Evolutionary conservation across 2,888 invertebrate species (phyloP).

Genomic region (Dorcus parallelipipedus): DNA sequence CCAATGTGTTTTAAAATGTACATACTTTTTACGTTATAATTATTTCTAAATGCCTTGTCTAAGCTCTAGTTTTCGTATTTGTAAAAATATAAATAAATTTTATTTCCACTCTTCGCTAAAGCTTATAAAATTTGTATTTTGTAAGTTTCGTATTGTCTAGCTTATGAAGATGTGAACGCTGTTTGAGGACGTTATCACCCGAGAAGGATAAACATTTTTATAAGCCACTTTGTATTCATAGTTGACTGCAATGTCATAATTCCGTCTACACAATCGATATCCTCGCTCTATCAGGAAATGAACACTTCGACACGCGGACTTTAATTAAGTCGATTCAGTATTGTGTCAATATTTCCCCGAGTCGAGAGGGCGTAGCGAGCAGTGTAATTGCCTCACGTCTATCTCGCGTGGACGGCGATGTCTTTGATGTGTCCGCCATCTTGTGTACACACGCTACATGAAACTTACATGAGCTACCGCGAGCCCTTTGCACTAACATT

Average conservation of each 20-base stretch:
- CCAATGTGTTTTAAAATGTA: too few species aligned
- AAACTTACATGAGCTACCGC: constrained; percentile 48
- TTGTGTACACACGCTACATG: constrained; percentile 45
- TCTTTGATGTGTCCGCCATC: constrained; percentile 48
- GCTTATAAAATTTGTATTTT: not conserved
- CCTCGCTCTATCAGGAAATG: constrained; percentile 43
- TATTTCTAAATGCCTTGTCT: too few species aligned
- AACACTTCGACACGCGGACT: constrained; percentile 46
- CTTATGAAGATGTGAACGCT: constrained; percentile 38
- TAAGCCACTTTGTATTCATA: constrained; percentile 51
- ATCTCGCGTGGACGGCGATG: constrained; percentile 39
- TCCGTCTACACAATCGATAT: constrained; percentile 46
- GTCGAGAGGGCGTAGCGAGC: constrained; percentile 33
- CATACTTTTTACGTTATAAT: too few species aligned
- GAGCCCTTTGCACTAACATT: constrained; percentile 39
- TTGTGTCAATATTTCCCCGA: constrained; percentile 42
- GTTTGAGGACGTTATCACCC: constrained; percentile 21
- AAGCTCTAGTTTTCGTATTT: not conserved
- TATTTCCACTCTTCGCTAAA: not conserved
- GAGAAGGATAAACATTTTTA: constrained; percentile 48
- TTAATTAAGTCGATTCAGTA: constrained; percentile 41
- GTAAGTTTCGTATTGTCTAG: constrained; percentile 36
- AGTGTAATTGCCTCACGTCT: constrained; percentile 46
- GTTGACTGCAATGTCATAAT: constrained; percentile 49
- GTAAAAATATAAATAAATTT: not conserved